Evolutionary conservation across 2,113 vertebrate genomes (phyloP), one percentile per base, ranked within the genome.

Genomic region (Triplophysa rosa): DNA sequence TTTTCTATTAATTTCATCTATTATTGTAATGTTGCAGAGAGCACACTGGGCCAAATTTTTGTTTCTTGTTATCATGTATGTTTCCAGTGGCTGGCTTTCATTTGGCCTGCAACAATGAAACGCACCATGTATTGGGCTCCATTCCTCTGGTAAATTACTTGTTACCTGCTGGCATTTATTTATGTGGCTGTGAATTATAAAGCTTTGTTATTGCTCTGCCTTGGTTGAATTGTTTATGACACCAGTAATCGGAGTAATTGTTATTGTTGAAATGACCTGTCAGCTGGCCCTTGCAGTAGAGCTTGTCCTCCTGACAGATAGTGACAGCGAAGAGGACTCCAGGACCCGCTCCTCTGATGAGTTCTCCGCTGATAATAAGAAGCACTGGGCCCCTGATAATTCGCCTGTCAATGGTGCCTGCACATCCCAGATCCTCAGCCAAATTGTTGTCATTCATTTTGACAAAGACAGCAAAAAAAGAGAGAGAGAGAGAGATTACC

Each of bases 201-300:
- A 94, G 94, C 96, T 95, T 96, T 98, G 94, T 95, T 95, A 94
- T 94, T 94, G 95, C 93, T 91, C 92, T 90, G 94, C 94, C 94
- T 95, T 91, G 92, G 95, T 93, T 89, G 94, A 95, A 98, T 98
- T 97, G 96, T 97, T 98, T 98, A 98, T 98, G 96, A 98, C 95
- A 96, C 94, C 94, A 95, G 95, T 97, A 97, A 98, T 97, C 94
- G 94, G 92, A 93, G 96, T 98, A 97, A 98, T 98, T 98, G 97
- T 98, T 97, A 96, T 97, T 97, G 96, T 98, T 97, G 95, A 97
- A 98, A 98, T 99, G 98, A 97, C 96, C 97, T 98, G 97, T 98
- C 97, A 99, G 94, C 95, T 94, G 91, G 94, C 93, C 92, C 93
- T 92, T 94, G 93, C 91, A 89, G 93, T 91, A 90, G 91, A 94